Conservation (phyloP, 92 coral and sea anemone genomes). For the Actinostola sp. region DNA sequence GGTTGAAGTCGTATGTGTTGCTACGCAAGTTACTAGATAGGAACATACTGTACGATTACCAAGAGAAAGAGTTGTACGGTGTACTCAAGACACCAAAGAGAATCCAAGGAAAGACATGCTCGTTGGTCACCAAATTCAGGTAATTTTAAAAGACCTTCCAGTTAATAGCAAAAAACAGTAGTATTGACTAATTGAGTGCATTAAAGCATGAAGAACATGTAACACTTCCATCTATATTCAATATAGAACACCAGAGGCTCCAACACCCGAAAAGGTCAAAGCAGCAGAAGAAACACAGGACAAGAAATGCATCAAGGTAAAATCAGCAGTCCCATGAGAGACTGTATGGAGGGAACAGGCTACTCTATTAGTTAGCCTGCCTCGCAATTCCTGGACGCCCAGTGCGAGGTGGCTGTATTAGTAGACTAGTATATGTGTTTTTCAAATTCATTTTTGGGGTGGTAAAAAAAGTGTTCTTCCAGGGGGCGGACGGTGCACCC, state of each 20-base stretch:
- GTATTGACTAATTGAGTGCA: not conserved
- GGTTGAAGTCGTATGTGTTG: conserved; percentile 54
- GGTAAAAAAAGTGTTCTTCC: no score
- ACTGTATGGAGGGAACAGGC: not conserved
- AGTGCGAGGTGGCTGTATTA: no score
- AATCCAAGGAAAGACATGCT: conserved; percentile 57
- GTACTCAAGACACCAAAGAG: conserved; percentile 67
- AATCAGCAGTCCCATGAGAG: not conserved
- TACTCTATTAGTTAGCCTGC: no score
- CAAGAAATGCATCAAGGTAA: not conserved
- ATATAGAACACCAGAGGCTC: conserved; percentile 32
- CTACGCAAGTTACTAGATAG: conserved; percentile 64
- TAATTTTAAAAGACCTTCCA: no score
- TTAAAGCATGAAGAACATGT: not conserved
- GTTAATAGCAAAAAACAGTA: no score
- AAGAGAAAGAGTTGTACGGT: conserved; percentile 28
- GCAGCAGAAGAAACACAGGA: conserved; percentile 3
- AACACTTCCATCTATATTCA: not conserved
- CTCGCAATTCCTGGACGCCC: no score
- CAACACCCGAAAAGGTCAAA: conserved; percentile 18
- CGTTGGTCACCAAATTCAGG: conserved; percentile 81
- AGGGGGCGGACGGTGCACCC: no score
- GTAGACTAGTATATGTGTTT: no score
- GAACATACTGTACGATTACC: conserved; percentile 26
- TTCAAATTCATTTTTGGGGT: no score